Conservation (phyloP, 2,113 vertebrate species). For the Andinoacara biseriatus region DNA sequence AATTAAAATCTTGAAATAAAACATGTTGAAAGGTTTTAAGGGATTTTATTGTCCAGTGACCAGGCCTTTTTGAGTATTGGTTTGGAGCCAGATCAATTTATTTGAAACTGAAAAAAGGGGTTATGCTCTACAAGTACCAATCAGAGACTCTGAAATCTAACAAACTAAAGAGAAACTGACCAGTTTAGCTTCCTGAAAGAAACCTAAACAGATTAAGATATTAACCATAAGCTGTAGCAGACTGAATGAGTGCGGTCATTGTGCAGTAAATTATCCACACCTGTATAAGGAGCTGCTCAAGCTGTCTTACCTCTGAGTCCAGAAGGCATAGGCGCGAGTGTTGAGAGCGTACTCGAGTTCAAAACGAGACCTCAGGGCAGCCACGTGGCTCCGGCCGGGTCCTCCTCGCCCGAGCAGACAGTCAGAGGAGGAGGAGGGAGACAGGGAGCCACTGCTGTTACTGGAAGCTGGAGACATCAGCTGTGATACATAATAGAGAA, state of each 20-base stretch:
- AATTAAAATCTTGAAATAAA: no score
- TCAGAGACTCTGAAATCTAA: background rate
- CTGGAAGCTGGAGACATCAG: slow-evolving; percentile 94
- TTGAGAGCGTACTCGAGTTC: slow-evolving; percentile 91
- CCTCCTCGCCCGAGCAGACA: slow-evolving; percentile 84
- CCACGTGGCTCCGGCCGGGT: slow-evolving; percentile 89
- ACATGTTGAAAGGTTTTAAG: no score
- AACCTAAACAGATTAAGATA: background rate
- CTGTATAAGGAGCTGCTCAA: background rate
- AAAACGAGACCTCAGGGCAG: slow-evolving; percentile 87
- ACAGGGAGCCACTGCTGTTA: slow-evolving; percentile 94
- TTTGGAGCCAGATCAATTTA: background rate
- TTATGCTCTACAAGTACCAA: background rate
- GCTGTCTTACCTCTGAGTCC: slow-evolving; percentile 84
- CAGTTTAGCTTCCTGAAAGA: background rate
- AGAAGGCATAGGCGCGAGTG: slow-evolving; percentile 79
- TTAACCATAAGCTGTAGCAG: background rate
- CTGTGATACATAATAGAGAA: slow-evolving; percentile 66
- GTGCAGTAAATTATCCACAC: slow-evolving; percentile 8
- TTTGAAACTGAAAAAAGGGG: background rate
- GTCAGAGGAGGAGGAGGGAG: slow-evolving; percentile 90
- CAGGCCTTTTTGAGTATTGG: background rate
- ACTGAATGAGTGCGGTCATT: background rate
- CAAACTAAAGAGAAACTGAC: fast-evolving
- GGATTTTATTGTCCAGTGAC: no score